Evolutionary conservation across 2,797 vertebrate genomes (phyloP).

Genomic region (Triplophysa bombifrons): DNA sequence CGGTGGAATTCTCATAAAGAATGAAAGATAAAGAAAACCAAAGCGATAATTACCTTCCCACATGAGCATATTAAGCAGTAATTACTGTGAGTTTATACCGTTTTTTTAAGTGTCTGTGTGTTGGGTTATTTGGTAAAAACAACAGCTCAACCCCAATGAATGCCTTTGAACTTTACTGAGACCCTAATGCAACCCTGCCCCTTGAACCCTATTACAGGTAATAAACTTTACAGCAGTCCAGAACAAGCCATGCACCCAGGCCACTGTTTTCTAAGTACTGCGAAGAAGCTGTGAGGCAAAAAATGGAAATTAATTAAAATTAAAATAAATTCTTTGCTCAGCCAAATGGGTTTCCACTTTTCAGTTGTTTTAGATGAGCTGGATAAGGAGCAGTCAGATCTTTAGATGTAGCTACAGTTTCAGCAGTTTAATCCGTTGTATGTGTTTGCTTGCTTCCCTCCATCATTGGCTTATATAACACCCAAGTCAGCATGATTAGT

Average conservation of each 20-base stretch:
- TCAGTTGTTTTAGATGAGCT: slow-evolving; percentile 24
- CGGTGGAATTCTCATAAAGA: not conserved
- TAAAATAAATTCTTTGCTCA: slow-evolving; percentile 10
- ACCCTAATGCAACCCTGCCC: slow-evolving; percentile 93
- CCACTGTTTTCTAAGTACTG: slow-evolving; percentile 74
- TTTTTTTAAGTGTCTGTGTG: slow-evolving; percentile 51
- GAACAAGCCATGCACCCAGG: slow-evolving; percentile 96
- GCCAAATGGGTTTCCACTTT: slow-evolving; percentile 57
- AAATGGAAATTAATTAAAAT: slow-evolving; percentile 65
- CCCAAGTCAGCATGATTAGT: slow-evolving; percentile 74
- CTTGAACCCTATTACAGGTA: slow-evolving; percentile 97
- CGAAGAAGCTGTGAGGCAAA: slow-evolving; percentile 81
- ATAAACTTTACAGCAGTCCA: slow-evolving; percentile 99
- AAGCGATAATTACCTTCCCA: slow-evolving; percentile 37
- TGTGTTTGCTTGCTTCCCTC: slow-evolving; percentile 14
- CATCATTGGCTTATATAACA: slow-evolving; percentile 21
- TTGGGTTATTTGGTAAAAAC: slow-evolving; percentile 88
- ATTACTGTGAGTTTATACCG: slow-evolving; percentile 82
- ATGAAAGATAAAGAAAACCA: slow-evolving; percentile 58
- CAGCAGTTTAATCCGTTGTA: slow-evolving; percentile 51
- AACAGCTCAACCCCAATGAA: slow-evolving; percentile 85
- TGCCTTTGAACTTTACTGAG: slow-evolving; percentile 97
- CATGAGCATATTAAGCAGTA: slow-evolving; percentile 70
- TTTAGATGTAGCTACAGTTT: slow-evolving; percentile 46
- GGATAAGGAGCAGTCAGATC: slow-evolving; percentile 12